These are phyloP conservation scores for Hydrotaea diabolus DNA, from an alignment of 2,888 invertebrate species.

Conservation along the genomic window DNA sequence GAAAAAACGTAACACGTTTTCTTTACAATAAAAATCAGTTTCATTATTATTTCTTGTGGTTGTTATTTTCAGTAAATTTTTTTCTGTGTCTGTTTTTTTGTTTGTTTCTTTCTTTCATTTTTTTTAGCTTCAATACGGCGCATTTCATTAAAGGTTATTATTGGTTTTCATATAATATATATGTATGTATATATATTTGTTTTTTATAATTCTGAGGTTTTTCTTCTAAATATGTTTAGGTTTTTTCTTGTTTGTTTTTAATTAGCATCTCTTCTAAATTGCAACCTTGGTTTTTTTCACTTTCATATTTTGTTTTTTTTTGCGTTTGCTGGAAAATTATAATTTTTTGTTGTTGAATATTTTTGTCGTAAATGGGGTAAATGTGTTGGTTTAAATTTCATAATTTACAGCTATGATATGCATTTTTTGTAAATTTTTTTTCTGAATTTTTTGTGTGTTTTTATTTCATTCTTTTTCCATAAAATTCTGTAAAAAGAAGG, in stretches of 20 bases:
- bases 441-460: constrained; percentile 40
- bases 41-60: constrained; percentile 68
- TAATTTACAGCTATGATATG: constrained; percentile 94
- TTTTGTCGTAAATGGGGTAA: constrained; percentile 38
- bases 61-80: constrained; percentile 69
- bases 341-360: constrained; percentile 13
- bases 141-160: constrained; percentile 69
- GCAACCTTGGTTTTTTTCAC: constrained; percentile 60
- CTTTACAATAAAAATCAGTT: constrained; percentile 79
- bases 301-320: constrained; percentile 2
- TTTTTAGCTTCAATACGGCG: constrained; percentile 69
- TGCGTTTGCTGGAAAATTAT: constrained; percentile 44
- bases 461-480: constrained; percentile 8
- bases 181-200: constrained; percentile 87
- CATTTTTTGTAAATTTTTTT: constrained; percentile 82
- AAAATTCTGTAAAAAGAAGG: constrained; percentile 50
- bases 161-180: constrained; percentile 74
- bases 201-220: constrained; percentile 64
- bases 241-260: constrained; percentile 59
- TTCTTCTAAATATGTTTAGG: constrained; percentile 70
- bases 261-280: constrained; percentile 63
- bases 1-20: constrained; percentile 77
- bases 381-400: constrained; percentile 71
- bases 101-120: constrained; percentile 28
- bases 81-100: constrained; percentile 56